Base-by-base conservation (phyloP, 2,888 invertebrate genomes). In the Caenorhabditis drosophilae region DNA sequence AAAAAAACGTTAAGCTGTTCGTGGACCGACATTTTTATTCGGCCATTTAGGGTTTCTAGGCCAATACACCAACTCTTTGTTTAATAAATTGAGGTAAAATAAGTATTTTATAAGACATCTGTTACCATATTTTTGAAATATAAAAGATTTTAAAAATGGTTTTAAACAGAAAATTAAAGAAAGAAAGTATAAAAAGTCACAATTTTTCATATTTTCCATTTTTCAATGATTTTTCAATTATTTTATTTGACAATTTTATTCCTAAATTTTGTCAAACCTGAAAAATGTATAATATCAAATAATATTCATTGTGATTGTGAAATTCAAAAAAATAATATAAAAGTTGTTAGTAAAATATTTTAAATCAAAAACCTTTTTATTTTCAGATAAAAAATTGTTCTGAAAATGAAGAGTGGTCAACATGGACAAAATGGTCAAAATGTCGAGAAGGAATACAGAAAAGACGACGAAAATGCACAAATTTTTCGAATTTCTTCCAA, bases 351-450 rank as follows among this genome's bases (percentile, higher is more conserved):
- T 4, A 20, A 40, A 22, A 9, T 40, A 20, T n/a, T 36, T 40
- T 4, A 20, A 6, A 31, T 23, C 11, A 4, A 27, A n/a, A n/a
- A n/a, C n/a, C n/a, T n/a, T n/a, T n/a, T n/a, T 18, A 16, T 31
- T 46, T 31, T 4, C 26, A 64, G 64, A 58, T 64, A 4, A 26
- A 35, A n/a, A 55, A 64, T 11, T 64, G 64, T 26, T 23, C 44
- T 16, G 53, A 54, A 18, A 45, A 49, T n/a, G 64, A 58, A 1
- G 54, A 48, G 4, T 64, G 64, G 64, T 64, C 64, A 2, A 46
- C 47, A 0, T 64, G 64, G 64, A 57, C 64, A 2, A 58, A 42
- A 41, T 64, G 64, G 64, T 64, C 64, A 4, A 58, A 64, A 42
- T 64, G 64, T 38, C 46, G 58, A 42, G 50, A 58, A 40, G 64